phyloP scores from a whole-genome alignment of 2,888 invertebrate species.

The Myathropa florea region DNA sequence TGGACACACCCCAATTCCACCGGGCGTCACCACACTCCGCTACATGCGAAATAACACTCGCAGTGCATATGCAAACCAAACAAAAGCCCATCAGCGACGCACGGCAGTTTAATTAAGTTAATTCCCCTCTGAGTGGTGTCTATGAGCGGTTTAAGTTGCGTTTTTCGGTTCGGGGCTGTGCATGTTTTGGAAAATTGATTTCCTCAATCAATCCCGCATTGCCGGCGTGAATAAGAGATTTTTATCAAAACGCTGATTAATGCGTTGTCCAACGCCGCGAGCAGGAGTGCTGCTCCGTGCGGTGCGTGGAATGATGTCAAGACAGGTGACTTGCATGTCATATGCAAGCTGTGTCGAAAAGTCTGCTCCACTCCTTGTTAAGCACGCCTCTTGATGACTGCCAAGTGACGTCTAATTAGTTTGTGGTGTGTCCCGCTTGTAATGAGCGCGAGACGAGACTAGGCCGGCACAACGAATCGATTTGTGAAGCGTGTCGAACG shows the following conservation, averaged over 20 bases:
- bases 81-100: not conserved
- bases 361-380: not conserved
- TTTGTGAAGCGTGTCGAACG: constrained; percentile 62
- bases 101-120: constrained; percentile 62
- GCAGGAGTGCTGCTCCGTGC: constrained; percentile 20
- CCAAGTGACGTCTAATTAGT: constrained; percentile 31
- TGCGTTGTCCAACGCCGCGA: not conserved
- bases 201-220: constrained; percentile 65
- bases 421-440: constrained; percentile 13
- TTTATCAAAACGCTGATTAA: constrained; percentile 66
- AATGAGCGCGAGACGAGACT: constrained; percentile 8
- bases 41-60: constrained; percentile 41
- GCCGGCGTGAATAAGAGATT: constrained; percentile 39
- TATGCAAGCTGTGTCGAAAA: not conserved
- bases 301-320: not conserved
- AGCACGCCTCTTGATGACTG: not conserved
- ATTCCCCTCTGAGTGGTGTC: constrained; percentile 41
- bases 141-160: constrained; percentile 27
- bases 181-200: constrained; percentile 57
- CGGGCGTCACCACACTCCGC: not conserved
- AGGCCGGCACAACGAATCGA: constrained; percentile 20
- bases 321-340: not conserved
- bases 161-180: constrained; percentile 30
- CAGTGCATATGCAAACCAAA: constrained; percentile 51
- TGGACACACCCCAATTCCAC: constrained; percentile 69